phyloP scores from a whole-genome alignment of 2,113 vertebrate species.

The Tenrec ecaudatus region DNA sequence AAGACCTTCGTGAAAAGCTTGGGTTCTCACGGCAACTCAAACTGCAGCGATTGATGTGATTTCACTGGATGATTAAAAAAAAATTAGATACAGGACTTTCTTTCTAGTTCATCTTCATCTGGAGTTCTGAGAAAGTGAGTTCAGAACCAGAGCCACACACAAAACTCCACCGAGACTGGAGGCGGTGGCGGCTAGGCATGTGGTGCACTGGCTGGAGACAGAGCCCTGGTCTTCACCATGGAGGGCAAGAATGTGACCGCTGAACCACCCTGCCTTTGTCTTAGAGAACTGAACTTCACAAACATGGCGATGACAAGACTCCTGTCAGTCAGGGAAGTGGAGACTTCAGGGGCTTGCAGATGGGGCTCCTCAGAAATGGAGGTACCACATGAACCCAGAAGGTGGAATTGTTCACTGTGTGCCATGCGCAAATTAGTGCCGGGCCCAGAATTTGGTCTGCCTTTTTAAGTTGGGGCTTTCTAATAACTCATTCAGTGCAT shows the following conservation, averaged over 20 bases:
- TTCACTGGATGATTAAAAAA: too few species aligned
- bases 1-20: not conserved
- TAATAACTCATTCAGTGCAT: too few species aligned
- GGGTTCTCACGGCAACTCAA: not conserved
- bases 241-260: too few species aligned
- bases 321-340: not conserved
- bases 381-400: not conserved
- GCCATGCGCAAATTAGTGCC: not conserved
- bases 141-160: too few species aligned
- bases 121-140: too few species aligned
- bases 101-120: too few species aligned
- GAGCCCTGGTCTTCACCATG: too few species aligned
- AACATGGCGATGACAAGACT: not conserved
- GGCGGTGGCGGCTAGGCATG: too few species aligned
- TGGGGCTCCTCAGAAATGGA: not conserved
- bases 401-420: not conserved
- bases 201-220: too few species aligned
- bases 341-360: not conserved
- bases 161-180: too few species aligned
- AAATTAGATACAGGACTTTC: too few species aligned
- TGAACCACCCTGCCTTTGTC: not conserved
- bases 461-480: not conserved
- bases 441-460: not conserved
- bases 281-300: not conserved
- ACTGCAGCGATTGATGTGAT: too few species aligned